Evolutionary conservation across 2,797 vertebrate genomes (phyloP).

Genomic region (Xenopus petersii): DNA sequence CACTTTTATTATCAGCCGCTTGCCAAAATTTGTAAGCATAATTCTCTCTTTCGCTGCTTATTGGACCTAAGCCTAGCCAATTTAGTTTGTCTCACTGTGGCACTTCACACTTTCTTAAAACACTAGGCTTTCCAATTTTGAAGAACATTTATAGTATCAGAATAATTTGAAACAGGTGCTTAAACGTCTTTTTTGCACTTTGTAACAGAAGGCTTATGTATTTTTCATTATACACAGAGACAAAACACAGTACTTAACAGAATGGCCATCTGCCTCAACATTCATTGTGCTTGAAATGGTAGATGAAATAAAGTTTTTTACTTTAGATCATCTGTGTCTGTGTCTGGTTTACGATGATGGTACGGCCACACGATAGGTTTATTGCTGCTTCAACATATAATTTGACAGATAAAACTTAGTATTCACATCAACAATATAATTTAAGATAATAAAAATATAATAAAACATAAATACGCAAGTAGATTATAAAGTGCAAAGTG

Average conservation of each 20-base stretch:
- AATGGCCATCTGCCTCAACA: conserved; percentile 64
- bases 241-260: conserved; percentile 51
- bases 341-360: background rate
- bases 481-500: too few species aligned
- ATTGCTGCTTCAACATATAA: too few species aligned
- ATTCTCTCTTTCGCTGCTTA: conserved; percentile 55
- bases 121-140: conserved; percentile 57
- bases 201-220: conserved; percentile 68
- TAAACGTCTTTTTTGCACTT: conserved; percentile 54
- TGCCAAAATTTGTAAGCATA: conserved; percentile 49
- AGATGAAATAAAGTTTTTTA: conserved; percentile 51
- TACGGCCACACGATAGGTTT: too few species aligned
- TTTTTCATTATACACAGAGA: conserved; percentile 63
- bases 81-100: conserved; percentile 56
- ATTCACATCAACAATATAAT: too few species aligned
- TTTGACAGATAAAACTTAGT: too few species aligned
- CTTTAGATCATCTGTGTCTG: background rate
- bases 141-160: conserved; percentile 60
- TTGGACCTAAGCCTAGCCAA: conserved; percentile 58
- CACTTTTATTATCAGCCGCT: conserved; percentile 51
- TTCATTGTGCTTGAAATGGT: conserved; percentile 44
- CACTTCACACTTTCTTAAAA: conserved; percentile 61
- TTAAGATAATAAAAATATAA: too few species aligned
- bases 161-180: conserved; percentile 71
- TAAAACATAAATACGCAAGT: too few species aligned